Evolutionary conservation across 92 coral and sea anemone species (phyloP).

Genomic region (Paramuricea clavata): DNA sequence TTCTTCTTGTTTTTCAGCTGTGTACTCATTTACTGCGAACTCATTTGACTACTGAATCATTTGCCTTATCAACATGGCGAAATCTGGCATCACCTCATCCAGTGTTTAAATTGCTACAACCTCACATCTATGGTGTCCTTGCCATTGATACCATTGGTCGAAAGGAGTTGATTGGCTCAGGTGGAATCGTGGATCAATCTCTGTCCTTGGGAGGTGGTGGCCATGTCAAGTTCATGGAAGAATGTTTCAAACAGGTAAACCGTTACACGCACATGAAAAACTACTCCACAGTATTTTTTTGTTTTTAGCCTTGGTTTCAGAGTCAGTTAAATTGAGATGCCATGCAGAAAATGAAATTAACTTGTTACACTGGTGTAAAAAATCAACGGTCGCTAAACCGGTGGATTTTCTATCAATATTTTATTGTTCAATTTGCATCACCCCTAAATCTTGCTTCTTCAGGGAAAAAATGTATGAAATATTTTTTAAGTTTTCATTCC

Average conservation of each 20-base stretch:
- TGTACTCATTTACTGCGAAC: constrained; percentile 76
- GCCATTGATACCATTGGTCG: constrained; percentile 90
- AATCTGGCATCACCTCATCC: constrained; percentile 90
- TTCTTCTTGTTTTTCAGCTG: constrained; percentile 59
- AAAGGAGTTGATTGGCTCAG: constrained; percentile 76
- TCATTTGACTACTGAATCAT: constrained; percentile 87
- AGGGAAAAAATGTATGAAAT: no score
- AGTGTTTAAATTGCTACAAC: constrained; percentile 82
- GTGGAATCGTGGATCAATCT: constrained; percentile 78
- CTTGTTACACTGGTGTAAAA: no score
- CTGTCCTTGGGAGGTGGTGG: constrained; percentile 89
- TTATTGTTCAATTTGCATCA: no score
- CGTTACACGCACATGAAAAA: no score
- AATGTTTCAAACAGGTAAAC: constrained; percentile 77
- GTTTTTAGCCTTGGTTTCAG: no score
- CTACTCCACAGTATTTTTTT: no score
- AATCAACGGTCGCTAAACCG: no score
- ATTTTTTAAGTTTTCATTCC: no score
- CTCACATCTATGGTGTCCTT: constrained; percentile 87
- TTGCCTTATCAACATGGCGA: constrained; percentile 92
- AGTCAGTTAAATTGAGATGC: no score
- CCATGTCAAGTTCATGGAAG: constrained; percentile 78
- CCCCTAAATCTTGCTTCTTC: no score
- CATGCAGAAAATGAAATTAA: no score
- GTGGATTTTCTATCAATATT: no score